phyloP scores from a whole-genome alignment of 2,797 vertebrate genomes.

The Chaetophractus vellerosus region DNA sequence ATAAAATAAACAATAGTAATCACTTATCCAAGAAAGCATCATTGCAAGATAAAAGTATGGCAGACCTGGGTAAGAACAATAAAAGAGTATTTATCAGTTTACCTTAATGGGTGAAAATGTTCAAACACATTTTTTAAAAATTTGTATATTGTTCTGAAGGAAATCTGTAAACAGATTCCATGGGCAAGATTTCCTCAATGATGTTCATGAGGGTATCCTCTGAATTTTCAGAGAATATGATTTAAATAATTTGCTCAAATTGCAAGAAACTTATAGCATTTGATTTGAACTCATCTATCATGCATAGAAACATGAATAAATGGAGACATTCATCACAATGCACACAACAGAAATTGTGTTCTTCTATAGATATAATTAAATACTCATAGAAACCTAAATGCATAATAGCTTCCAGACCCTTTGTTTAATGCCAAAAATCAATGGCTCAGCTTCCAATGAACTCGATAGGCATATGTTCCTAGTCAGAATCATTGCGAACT shows the following conservation, averaged over 20 bases:
- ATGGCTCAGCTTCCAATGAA: constrained; percentile 88
- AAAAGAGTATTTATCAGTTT: constrained; percentile 23
- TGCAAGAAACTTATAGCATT: constrained; percentile 88
- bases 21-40: constrained; percentile 21
- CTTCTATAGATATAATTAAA: constrained; percentile 93
- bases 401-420: constrained; percentile 91
- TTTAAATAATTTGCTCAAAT: constrained; percentile 88
- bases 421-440: constrained; percentile 92
- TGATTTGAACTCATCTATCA: constrained; percentile 90
- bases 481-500: constrained; percentile 91
- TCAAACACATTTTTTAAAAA: constrained; percentile 53
- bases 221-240: constrained; percentile 85
- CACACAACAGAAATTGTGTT: constrained; percentile 92
- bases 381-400: constrained; percentile 91
- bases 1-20: constrained; percentile 59
- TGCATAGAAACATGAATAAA: constrained; percentile 90
- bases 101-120: neutral
- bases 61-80: constrained; percentile 24
- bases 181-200: constrained; percentile 63
- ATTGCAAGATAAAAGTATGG: neutral
- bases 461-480: constrained; percentile 90
- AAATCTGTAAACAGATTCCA: constrained; percentile 73
- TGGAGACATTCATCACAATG: constrained; percentile 92
- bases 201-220: constrained; percentile 76
- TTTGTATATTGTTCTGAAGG: constrained; percentile 69